Conservation (phyloP, 2,797 vertebrate species). For the Prionace glauca region DNA sequence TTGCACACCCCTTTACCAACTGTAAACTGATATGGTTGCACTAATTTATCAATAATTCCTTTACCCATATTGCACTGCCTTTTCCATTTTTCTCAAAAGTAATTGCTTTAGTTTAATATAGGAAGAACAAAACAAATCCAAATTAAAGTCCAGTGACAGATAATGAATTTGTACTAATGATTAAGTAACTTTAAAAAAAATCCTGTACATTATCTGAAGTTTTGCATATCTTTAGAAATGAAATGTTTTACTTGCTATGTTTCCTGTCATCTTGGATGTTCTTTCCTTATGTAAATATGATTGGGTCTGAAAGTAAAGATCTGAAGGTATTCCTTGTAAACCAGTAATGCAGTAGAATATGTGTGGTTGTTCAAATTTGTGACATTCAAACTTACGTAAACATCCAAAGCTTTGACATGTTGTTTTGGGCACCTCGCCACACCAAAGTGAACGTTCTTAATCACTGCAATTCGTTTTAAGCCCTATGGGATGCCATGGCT, state of each 20-base stretch:
- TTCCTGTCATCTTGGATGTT: background rate
- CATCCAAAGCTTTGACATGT: background rate
- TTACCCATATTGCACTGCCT: no score
- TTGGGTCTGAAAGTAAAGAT: background rate
- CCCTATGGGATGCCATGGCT: background rate
- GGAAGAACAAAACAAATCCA: background rate
- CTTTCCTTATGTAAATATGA: background rate
- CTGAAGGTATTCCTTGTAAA: background rate
- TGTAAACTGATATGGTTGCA: no score
- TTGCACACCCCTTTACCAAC: no score
- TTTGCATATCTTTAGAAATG: background rate
- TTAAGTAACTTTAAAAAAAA: background rate
- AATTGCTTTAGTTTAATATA: background rate
- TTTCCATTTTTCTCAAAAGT: no score
- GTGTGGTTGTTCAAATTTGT: background rate
- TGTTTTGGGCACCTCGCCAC: background rate
- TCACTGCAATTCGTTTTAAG: slow-evolving; percentile 12
- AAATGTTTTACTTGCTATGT: background rate
- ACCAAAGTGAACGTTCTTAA: slow-evolving; percentile 8
- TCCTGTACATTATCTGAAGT: background rate
- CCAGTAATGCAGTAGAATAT: background rate
- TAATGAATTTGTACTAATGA: background rate
- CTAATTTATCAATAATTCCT: no score
- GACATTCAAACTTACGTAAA: background rate
- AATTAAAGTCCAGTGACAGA: background rate